Base-by-base conservation (phyloP, 2,113 vertebrate genomes). In the Alouatta palliata region DNA sequence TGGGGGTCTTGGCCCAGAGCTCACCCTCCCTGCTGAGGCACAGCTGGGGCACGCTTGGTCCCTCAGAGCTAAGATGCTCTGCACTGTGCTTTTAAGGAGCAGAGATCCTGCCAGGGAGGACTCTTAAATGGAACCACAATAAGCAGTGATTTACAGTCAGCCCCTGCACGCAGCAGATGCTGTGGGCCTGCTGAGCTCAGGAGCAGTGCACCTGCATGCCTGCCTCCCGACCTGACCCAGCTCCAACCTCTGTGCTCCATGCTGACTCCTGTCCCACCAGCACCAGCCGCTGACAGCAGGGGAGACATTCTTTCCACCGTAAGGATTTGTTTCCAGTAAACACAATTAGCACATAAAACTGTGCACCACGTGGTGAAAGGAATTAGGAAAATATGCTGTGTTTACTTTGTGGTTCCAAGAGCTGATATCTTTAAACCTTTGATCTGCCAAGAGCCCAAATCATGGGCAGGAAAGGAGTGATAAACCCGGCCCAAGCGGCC, bases 321-420 rank as follows among this genome's bases (percentile, higher is more conserved):
- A 87, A 71, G 68, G n/a, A 9, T 91, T 77, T 91, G 43, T 87
- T 82, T 84, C 70, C 83, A 95, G 82, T 64, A 90, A 93, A 71
- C 58, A 87, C 49, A 35, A 81, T 73, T 73, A 80, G 73, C 47
- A 54, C 87, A 71, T 52, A 52, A 68, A 61, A 68, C 47, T 35
- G 5, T 85, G 85, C 73, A 58, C 45, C 32, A 37, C 68, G 8
- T 45, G 76, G 87, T 25, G 54, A 82, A 35, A 40, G 20, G 71
- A 61, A 71, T 87, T 88, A 71, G 49, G 68, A 45, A 94, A 87
- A 54, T 64, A 40, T 54, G 76, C 82, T 54, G 20, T 79, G 30
- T 40, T 87, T 87, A 71, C 9, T 30, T 30, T 70, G 61, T 56
- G 37, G 32, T n/a, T 37, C 71, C 85, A 30, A 80, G 64, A 56